Percentiles rank a stretch among this genome's conserved stretches.
phyloP scores from a whole-genome alignment of 1,140 invertebrate genomes.

The Choristoneura fumiferana region DNA sequence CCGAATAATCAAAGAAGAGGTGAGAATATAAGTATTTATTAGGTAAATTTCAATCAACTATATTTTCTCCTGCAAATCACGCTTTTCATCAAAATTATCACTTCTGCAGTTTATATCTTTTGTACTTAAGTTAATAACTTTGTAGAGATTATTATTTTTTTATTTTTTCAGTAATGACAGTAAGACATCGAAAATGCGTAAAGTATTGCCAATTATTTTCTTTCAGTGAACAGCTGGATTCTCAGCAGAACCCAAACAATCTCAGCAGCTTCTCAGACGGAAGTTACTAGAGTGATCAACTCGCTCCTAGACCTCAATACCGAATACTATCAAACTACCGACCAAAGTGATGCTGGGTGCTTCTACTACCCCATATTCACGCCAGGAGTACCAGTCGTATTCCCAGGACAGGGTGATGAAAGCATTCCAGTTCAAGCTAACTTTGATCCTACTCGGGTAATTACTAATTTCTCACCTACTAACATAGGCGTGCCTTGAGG shows the following conservation, averaged over 20 bases:
- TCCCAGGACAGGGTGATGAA: slow-evolving; percentile 6
- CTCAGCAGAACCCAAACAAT: neutral
- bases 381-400: neutral
- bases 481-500: too few species aligned
- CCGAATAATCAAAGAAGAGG: slow-evolving; percentile 3
- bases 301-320: neutral
- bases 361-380: slow-evolving; percentile 14
- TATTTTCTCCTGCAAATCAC: too few species aligned
- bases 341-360: slow-evolving; percentile 5
- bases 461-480: too few species aligned
- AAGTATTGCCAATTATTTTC: neutral
- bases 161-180: too few species aligned
- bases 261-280: neutral
- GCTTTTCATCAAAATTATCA: too few species aligned
- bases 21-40: neutral
- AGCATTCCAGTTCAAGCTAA: neutral
- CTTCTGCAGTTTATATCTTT: too few species aligned
- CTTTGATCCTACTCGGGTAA: slow-evolving; percentile 5
- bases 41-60: too few species aligned
- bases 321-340: neutral
- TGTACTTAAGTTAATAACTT: too few species aligned
- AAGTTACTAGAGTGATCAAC: slow-evolving; percentile 4
- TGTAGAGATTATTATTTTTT: too few species aligned
- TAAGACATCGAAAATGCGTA: too few species aligned
- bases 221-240: slow-evolving; percentile 10